Evolutionary conservation across 2,888 invertebrate genomes (phyloP).

Genomic region (Eristalis arbustorum): DNA sequence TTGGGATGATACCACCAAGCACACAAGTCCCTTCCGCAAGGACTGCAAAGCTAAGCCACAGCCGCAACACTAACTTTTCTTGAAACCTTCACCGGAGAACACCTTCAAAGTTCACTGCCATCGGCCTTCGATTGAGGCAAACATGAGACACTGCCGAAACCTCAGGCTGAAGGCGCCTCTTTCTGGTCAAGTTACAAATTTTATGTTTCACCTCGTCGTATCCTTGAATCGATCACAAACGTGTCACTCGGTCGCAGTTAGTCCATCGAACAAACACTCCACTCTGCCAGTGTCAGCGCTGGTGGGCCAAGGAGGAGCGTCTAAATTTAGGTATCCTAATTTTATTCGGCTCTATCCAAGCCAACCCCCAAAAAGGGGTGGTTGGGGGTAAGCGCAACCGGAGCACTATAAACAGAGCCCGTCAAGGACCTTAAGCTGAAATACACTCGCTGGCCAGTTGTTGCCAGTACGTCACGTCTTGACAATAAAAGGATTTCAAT

Average conservation of each 20-base stretch:
- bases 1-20: not conserved
- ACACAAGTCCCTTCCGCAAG: not conserved
- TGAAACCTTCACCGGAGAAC: not conserved
- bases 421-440: conserved; percentile 42
- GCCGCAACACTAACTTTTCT: not conserved
- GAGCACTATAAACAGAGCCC: conserved; percentile 57
- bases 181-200: conserved; percentile 1
- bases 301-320: not conserved
- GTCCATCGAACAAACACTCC: not conserved
- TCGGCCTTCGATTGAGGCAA: not conserved
- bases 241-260: not conserved
- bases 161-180: not conserved
- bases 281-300: conserved; percentile 10
- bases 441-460: conserved; percentile 2
- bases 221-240: conserved; percentile 60
- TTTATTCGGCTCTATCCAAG: conserved; percentile 33
- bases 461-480: conserved; percentile 56
- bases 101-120: not conserved
- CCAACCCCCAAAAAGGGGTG: not conserved
- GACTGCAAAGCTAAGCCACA: not conserved
- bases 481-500: conserved; percentile 65
- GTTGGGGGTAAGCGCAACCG: not conserved
- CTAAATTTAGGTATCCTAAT: conserved; percentile 36
- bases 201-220: conserved; percentile 30
- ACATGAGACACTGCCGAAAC: not conserved